phyloP scores from a whole-genome alignment of 1,140 invertebrate genomes.

The Hestina assimilis region DNA sequence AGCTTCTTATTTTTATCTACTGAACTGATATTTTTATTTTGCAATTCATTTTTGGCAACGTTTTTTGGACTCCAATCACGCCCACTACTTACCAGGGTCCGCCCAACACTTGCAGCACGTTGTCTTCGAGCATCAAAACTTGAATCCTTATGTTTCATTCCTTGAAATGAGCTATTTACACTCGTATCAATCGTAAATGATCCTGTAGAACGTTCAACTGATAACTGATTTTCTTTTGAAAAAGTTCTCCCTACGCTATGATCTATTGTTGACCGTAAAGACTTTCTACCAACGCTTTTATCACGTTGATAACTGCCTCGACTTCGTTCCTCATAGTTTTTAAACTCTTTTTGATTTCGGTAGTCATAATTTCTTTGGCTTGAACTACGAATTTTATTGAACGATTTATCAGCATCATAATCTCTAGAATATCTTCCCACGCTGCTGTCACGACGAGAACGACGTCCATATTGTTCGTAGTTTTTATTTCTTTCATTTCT shows the following conservation, averaged over 20 bases:
- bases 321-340: constrained; percentile 23
- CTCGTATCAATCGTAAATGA: constrained; percentile 61
- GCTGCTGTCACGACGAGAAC: constrained; percentile 35
- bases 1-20: constrained; percentile 14
- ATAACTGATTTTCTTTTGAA: constrained; percentile 35
- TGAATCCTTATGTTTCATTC: constrained; percentile 12
- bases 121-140: constrained; percentile 50
- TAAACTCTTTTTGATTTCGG: constrained; percentile 32
- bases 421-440: constrained; percentile 37
- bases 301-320: constrained; percentile 33
- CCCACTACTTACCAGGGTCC: constrained; percentile 35
- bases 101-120: constrained; percentile 59
- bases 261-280: not conserved
- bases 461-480: constrained; percentile 32
- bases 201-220: constrained; percentile 39
- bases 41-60: not conserved
- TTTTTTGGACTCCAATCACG: constrained; percentile 20
- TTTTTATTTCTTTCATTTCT: constrained; percentile 41
- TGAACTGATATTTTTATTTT: not conserved
- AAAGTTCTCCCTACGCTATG: not conserved
- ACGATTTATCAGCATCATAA: constrained; percentile 29
- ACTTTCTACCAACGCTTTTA: constrained; percentile 24
- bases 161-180: constrained; percentile 53
- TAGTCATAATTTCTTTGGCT: constrained; percentile 9
- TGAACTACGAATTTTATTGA: constrained; percentile 26